Percentiles rank a stretch among this genome's conserved stretches.
Conservation (phyloP, 2,888 invertebrate genomes). For the Oxystoma pomonae region DNA sequence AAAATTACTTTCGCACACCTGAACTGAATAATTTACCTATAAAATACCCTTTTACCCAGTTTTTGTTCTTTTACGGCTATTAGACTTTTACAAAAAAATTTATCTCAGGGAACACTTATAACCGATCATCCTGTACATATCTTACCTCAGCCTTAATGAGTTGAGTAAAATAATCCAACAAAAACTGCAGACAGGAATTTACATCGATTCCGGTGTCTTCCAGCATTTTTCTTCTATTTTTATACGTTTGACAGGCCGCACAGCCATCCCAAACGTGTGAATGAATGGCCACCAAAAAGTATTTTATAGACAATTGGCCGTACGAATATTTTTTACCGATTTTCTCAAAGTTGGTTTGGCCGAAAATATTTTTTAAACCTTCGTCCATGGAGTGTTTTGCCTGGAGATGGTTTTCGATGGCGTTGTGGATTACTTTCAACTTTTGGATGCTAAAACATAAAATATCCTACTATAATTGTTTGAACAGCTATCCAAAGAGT, state of each 20-base stretch:
- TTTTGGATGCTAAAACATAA: conserved; percentile 40
- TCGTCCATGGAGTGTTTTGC: conserved; percentile 20
- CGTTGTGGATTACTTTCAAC: conserved; percentile 38
- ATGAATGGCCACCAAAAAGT: conserved; percentile 54
- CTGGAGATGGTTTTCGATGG: conserved; percentile 35
- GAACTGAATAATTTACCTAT: too few relatives aligned
- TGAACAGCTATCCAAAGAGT: too few relatives aligned
- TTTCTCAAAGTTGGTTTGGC: conserved; percentile 59
- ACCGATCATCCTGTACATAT: too few relatives aligned
- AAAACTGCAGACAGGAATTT: conserved; percentile 87
- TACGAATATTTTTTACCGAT: conserved; percentile 50
- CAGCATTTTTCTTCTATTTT: conserved; percentile 44
- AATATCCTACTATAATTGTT: too few relatives aligned
- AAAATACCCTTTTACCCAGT: too few relatives aligned
- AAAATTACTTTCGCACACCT: too few relatives aligned
- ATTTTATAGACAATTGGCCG: conserved; percentile 61
- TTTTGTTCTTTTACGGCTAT: too few relatives aligned
- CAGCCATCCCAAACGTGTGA: conserved; percentile 19
- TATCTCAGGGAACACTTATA: too few relatives aligned
- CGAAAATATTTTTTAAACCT: conserved; percentile 50
- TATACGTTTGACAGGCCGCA: conserved; percentile 33
- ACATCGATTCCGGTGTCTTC: conserved; percentile 72
- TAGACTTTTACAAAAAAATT: too few relatives aligned
- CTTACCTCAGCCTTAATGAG: conserved; percentile 58
- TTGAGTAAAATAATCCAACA: conserved; percentile 86